Conservation (phyloP, 1,140 invertebrate species). For the Cylas formicarius region DNA sequence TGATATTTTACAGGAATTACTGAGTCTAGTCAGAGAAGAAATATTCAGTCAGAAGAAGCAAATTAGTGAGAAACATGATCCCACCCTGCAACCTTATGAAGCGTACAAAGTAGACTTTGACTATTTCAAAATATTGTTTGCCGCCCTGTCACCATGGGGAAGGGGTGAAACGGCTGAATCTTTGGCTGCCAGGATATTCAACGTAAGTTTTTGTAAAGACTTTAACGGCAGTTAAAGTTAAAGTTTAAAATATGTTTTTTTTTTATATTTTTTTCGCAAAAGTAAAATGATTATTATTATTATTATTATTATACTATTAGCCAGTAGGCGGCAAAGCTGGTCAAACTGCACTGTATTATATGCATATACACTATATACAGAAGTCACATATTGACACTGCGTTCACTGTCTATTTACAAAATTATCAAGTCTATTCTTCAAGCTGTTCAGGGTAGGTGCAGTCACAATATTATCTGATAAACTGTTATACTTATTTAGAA, state of each 20-base stretch:
- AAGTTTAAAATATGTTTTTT: not conserved
- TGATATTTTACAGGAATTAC: conserved; percentile 50
- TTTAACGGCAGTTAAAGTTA: not conserved
- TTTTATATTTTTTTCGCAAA: not conserved
- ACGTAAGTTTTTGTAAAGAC: conserved; percentile 50
- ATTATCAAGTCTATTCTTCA: too few species aligned
- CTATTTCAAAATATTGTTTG: conserved; percentile 80
- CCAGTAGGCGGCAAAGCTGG: too few species aligned
- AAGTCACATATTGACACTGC: too few species aligned
- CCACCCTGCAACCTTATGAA: conserved; percentile 68
- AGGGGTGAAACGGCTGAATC: conserved; percentile 67
- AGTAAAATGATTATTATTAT: not conserved
- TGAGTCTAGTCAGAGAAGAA: conserved; percentile 66
- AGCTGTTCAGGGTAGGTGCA: too few species aligned
- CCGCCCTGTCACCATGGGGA: conserved; percentile 82
- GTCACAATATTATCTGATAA: too few species aligned
- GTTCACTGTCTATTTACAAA: too few species aligned
- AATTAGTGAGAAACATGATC: conserved; percentile 57
- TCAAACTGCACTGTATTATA: too few species aligned
- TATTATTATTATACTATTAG: too few species aligned
- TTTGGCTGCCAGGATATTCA: conserved; percentile 76
- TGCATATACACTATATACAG: too few species aligned
- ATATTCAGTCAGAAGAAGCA: conserved; percentile 57
- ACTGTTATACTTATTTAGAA: too few species aligned
- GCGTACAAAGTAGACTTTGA: conserved; percentile 85